These are phyloP conservation scores for Dromaius novaehollandiae DNA, from an alignment of 2,113 vertebrate species.

Conservation along the genomic window DNA sequence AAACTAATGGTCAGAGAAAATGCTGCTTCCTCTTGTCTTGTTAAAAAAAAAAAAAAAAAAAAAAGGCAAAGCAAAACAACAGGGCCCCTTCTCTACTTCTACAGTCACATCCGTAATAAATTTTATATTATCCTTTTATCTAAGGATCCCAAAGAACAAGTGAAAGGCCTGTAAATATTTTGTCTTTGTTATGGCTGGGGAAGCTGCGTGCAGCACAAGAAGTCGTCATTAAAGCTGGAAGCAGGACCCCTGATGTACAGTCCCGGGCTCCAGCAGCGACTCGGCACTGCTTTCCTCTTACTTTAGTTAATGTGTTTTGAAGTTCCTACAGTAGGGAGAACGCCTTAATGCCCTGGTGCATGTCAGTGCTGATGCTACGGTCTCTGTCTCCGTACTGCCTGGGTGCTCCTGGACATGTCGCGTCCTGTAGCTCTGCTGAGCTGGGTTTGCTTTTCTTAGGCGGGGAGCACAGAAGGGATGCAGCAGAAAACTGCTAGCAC, in stretches of 20 bases:
- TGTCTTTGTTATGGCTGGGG: neutral
- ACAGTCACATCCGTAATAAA: neutral
- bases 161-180: neutral
- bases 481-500: neutral
- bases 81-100: neutral
- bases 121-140: neutral
- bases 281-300: neutral
- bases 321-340: neutral
- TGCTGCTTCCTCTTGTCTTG: neutral
- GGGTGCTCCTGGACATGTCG: neutral
- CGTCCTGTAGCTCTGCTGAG: neutral
- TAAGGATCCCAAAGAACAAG: neutral
- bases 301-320: neutral
- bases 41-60: too few relatives aligned
- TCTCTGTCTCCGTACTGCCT: neutral
- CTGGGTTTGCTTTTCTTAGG: neutral
- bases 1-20: neutral
- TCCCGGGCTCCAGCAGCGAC: neutral
- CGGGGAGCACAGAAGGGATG: neutral
- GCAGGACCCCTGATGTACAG: neutral
- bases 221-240: neutral
- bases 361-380: neutral
- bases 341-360: fast-evolving
- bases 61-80: neutral
- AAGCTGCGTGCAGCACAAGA: neutral